Percentiles rank a stretch among this genome's conserved stretches.
These are phyloP conservation scores for Leptogaster cylindrica DNA, from an alignment of 2,888 invertebrate genomes.

Conservation along the genomic window DNA sequence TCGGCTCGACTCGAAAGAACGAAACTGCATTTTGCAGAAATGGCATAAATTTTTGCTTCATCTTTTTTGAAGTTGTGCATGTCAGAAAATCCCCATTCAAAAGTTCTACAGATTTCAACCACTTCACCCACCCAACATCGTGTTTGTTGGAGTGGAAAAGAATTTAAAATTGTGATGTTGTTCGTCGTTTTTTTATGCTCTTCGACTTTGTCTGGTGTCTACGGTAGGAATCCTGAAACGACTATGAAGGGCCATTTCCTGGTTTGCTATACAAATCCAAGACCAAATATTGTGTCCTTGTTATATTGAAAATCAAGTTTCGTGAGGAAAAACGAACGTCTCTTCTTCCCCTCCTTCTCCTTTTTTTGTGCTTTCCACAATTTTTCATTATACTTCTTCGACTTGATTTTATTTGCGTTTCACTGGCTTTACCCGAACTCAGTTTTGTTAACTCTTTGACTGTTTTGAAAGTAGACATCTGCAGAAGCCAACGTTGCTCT, in stretches of 20 bases:
- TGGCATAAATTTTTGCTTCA: constrained; percentile 8
- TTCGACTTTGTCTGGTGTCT: constrained; percentile 35
- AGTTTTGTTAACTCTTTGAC: constrained; percentile 34
- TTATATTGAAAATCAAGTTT: constrained; percentile 39
- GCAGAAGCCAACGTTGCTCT: constrained; percentile 6
- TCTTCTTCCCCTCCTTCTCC: neutral
- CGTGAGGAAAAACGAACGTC: constrained; percentile 29
- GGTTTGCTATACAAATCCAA: constrained; percentile 21
- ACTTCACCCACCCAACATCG: neutral
- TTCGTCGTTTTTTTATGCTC: neutral
- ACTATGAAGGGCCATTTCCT: constrained; percentile 6
- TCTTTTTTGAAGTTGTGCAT: neutral
- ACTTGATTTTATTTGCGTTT: constrained; percentile 32
- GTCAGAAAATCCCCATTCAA: neutral
- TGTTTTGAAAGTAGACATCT: constrained; percentile 20
- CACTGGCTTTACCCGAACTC: constrained; percentile 13
- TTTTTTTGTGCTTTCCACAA: constrained; percentile 19
- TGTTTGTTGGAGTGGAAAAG: neutral
- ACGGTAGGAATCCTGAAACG: constrained; percentile 3
- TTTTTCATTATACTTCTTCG: constrained; percentile 33
- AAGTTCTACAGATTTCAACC: constrained; percentile 34
- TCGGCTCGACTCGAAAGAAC: neutral
- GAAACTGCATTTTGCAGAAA: neutral
- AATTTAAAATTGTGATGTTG: constrained; percentile 23
- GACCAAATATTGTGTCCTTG: constrained; percentile 38